Base-by-base conservation (phyloP, 1,140 invertebrate genomes). In the Aphelenchoides avenae region DNA sequence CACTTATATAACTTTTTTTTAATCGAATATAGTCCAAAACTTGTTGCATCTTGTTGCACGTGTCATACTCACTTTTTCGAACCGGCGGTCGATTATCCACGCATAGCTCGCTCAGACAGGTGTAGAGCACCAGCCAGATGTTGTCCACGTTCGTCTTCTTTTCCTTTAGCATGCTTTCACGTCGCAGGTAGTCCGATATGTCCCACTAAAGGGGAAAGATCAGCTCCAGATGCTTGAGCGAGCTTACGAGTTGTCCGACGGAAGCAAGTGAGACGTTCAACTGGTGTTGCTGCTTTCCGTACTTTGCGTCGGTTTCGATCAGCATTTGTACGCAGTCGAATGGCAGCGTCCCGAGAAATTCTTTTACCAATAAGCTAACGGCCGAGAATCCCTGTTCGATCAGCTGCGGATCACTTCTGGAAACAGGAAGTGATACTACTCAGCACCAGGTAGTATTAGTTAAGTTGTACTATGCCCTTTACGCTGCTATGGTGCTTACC, bases 251-350 rank as follows among this genome's bases (percentile, higher is more conserved):
- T 22, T 95, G 81, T 48, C 92, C 92, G 60, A 98, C 88, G 41
- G 93, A 91, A 18, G 92, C 95, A n/a, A 98, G 82, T 26, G 91
- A 94, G 67, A 98, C 93, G 80, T 99, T 99, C 15, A 97, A 80
- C 79, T 98, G 92, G 78, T 92, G 88, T 26, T 88, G 91, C 80
- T 99, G 94, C 7, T 87, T 86, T 0, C 91, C 92, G 81, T 97
- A 98, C 74, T 89, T 90, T 0, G 91, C 88, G 20, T 91, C 89
- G 3, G 92, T 91, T 70, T 92, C 89, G 7, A 97, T 87, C 73
- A 90, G 90, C 2, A 89, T 80, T 33, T 91, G 87, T 60, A 97
- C 83, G 78, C 91, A 86, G 70, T 86, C 78, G 84, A 75, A 64
- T 1, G 72, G 71, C 15, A 75, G 49, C 20, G 42, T 42, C 26